Evolutionary conservation across 2,113 vertebrate species (phyloP).

Genomic region (Forbesichthys papilliferus): DNA sequence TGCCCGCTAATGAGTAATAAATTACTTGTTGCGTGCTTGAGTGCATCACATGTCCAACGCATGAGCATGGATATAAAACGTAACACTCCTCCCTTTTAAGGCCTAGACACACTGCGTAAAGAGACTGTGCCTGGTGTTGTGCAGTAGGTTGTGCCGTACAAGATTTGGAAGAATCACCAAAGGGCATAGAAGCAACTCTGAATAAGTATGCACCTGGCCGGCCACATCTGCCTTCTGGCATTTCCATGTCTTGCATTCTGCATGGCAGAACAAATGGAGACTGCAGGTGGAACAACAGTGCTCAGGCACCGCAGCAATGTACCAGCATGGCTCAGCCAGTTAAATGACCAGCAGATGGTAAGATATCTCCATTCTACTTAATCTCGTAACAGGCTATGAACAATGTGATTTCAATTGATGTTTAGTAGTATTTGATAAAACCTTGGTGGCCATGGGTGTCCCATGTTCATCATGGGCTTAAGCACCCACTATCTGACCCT

Average conservation of each 20-base stretch:
- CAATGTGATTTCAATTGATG: too few relatives aligned
- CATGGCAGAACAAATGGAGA: conserved; percentile 2
- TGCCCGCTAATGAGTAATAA: conserved; percentile 47
- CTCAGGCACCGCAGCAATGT: conserved; percentile 27
- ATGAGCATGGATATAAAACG: conserved; percentile 22
- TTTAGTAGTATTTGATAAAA: too few relatives aligned
- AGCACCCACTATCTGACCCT: too few relatives aligned
- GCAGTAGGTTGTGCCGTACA: not conserved
- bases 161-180: not conserved
- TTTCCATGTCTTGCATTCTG: conserved; percentile 36
- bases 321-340: conserved; percentile 3
- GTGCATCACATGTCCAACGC: conserved; percentile 31
- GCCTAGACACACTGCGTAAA: conserved; percentile 40
- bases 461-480: too few relatives aligned
- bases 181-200: not conserved
- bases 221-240: conserved; percentile 23
- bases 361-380: too few relatives aligned
- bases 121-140: not conserved
- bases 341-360: not conserved
- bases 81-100: conserved; percentile 18
- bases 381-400: too few relatives aligned
- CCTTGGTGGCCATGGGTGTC: too few relatives aligned
- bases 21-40: conserved; percentile 34
- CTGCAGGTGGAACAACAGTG: not conserved
- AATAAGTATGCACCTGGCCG: conserved; percentile 31